These are phyloP conservation scores for Sciurus vulgaris DNA, from an alignment of 2,797 vertebrate species.

Conservation along the genomic window DNA sequence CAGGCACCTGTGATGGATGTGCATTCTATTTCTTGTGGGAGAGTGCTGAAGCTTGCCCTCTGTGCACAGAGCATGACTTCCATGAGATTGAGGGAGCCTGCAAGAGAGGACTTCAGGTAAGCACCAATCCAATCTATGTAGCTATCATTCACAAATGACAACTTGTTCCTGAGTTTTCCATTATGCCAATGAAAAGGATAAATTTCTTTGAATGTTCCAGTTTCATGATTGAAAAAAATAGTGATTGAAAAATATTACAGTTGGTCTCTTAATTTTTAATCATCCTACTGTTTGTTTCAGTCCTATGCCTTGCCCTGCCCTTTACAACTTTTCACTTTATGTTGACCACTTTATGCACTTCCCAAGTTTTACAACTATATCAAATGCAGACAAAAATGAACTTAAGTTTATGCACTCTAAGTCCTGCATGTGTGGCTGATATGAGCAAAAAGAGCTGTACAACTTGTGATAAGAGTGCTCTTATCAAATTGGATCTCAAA, in stretches of 20 bases:
- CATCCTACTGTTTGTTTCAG: conserved; percentile 5
- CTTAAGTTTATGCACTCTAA: conserved; percentile 9
- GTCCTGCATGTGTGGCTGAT: background rate
- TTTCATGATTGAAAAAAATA: conserved; percentile 2
- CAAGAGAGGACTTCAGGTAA: conserved; percentile 94
- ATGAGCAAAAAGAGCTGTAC: background rate
- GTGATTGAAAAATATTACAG: background rate
- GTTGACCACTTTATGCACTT: background rate
- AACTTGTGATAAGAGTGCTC: background rate
- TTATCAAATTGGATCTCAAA: conserved; percentile 69
- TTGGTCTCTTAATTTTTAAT: background rate
- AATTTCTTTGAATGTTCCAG: conserved; percentile 20
- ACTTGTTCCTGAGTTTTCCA: background rate
- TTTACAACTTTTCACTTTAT: conserved; percentile 37
- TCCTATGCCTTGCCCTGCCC: background rate
- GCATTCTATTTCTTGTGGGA: conserved; percentile 97
- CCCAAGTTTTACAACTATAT: conserved; percentile 13
- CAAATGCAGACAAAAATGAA: background rate
- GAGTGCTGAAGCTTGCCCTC: conserved; percentile 95
- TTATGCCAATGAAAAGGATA: background rate
- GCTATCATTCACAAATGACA: background rate
- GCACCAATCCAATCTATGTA: background rate
- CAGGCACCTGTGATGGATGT: conserved; percentile 97
- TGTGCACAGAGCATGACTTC: conserved; percentile 94
- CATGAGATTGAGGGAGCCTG: conserved; percentile 97